Evolutionary conservation across 2,113 vertebrate genomes (phyloP), one percentile per base, ranked within the genome.

Genomic region (Candoia aspera): DNA sequence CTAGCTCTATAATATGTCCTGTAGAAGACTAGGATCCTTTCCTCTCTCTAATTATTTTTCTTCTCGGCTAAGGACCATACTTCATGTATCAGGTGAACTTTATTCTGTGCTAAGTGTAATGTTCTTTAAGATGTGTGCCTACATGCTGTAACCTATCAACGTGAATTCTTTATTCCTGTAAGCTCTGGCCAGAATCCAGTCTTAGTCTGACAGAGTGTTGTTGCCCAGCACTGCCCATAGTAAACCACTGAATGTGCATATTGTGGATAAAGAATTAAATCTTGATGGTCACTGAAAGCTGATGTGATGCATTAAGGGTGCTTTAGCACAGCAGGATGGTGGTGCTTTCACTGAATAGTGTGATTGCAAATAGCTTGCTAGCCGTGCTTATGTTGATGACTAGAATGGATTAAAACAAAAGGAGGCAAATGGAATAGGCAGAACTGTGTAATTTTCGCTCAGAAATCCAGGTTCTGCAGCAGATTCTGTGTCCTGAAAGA

Each of bases 241-340:
- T 83, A 62, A 85, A 49, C 24, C 37, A 6, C 23, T 26, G 37
- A n/a, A 13, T 62, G 12, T 37, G 24, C 59, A 26, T 33, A 55
- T 55, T 68, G 84, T 54, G 58, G 29, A 33, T 24, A 46, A 84
- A 89, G 57, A 60, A 62, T 13, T 60, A 88, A 83, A 60, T 53
- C 29, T 46, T 84, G 73, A 57, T 84, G 19, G n/a, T 84, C 53
- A 58, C 73, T 89, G 53, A 84, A 88, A 92, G 91, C 91, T 29
- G 57, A 89, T 89, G 57, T 84, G 21, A 84, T 64, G 73, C 57
- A 92, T 84, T 84, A 89, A 79, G 57, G 57, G 42, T 89, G 87
- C 91, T 89, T 92, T n/a, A n/a, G n/a, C 42, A 53, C 46, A 62
- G 53, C 54, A 79, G 57, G 58, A 37, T 89, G 55, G 73, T 84